Base-by-base conservation (phyloP, 2,888 invertebrate genomes). In the Stenurella melanura region DNA sequence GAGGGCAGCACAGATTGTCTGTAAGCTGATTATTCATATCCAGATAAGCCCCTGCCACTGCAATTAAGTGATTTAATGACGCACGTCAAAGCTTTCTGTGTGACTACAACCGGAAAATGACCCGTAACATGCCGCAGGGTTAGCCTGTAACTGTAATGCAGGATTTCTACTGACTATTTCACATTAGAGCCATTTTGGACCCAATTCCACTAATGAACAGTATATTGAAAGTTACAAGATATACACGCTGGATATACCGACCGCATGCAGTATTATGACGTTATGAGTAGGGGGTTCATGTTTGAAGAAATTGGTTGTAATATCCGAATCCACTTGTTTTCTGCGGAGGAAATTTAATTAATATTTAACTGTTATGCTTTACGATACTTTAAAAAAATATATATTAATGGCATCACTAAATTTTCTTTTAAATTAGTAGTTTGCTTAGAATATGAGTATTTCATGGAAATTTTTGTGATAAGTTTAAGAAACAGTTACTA, bases 1-100 rank as follows among this genome's bases (percentile, higher is more conserved):
- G 77, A 76, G 74, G 78, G 71, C 71, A 71, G 69, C 68, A 67
- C 75, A 76, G 74, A 78, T 77, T 79, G 79, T 79, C 75, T 79
- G 73, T 76, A 76, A 80, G 80, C 74, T 79, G 77, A 80, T 80
- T 80, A 80, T 79, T 80, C 79, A 80, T 79, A 80, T 80, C 80
- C 74, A 74, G 78, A 78, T 74, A 75, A 78, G 61, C 78, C 73
- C 66, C 78, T 61, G 74, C 73, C 76, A 64, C 75, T 73, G 77
- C 78, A 78, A 80, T 80, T 78, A 80, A 74, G 74, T 77, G 74
- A 80, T 80, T 78, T 77, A 80, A 80, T 78, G 75, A 74, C 71
- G 75, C 78, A 75, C 74, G 80, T 80, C 78, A 72, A 72, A 75
- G 78, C 60, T 69, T 76, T 76, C 69, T 73, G 58, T 56, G 58